Evolutionary conservation across 2,888 invertebrate genomes (phyloP), one percentile per base, ranked within the genome.

Genomic region (Eupithecia tripunctaria): DNA sequence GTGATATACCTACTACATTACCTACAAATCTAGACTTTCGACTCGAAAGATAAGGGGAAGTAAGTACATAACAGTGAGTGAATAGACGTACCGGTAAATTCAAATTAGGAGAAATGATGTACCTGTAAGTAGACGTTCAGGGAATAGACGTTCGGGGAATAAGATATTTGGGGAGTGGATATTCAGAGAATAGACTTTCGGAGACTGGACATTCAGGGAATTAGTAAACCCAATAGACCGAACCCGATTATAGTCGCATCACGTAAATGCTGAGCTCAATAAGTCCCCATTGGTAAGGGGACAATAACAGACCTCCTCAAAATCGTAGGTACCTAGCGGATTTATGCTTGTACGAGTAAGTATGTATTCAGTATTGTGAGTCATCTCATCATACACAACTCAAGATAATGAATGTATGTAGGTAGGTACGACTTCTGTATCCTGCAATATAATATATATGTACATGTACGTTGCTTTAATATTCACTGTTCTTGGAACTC

Each of bases 401-500:
- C 38, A 32, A 64, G 32, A 63, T 63, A 36, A 27, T 62, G 14
- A 12, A 38, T 1, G 38, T 38, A 12, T 14, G 12, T 38, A 27
- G 15, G 29, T 29, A 32, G 7, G 15, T 2, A 27, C 7, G 8
- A 62, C n/a, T 32, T 29, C 32, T 62, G 62, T 63, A 60, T 15
- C 60, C 36, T 63, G 63, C n/a, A 64, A 64, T 25, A 64, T 36
- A 36, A 41, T 64, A 64, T 63, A 59, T 62, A 6, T 29, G n/a
- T 63, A 63, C 29, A n/a, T 15, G 18, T 47, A 59, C 60, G 27
- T 62, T 66, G 60, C 67, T 56, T 73, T 56, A 74, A 47, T 66
- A 70, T 71, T 73, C 70, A 70, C 36, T 62, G 51, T 74, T 77
- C 77, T 72, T 59, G 62, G 74, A 78, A 78, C 67, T 70, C 67